Evolutionary conservation across 2,113 vertebrate genomes (phyloP).

Genomic region (Ochotona princeps): DNA sequence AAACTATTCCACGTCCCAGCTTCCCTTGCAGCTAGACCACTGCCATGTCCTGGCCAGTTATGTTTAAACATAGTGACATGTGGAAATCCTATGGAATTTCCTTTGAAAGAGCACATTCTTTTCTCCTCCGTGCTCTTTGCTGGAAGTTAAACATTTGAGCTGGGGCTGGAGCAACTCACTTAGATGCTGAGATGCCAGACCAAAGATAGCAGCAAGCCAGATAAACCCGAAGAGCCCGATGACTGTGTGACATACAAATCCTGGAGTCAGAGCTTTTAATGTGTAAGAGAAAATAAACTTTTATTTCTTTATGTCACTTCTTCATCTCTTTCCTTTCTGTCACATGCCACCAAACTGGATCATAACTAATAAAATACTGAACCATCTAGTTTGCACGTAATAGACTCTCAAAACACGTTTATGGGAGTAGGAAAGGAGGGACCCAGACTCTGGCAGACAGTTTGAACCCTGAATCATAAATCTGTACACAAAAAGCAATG

Average conservation of each 20-base stretch:
- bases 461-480: background rate
- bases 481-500: background rate
- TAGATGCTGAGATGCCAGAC: background rate
- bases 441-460: background rate
- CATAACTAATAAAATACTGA: background rate
- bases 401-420: background rate
- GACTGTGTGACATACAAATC: background rate
- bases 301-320: background rate
- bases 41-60: background rate
- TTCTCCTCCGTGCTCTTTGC: background rate
- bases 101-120: background rate
- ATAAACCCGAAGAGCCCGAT: background rate
- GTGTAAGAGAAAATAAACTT: background rate
- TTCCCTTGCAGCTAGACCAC: background rate
- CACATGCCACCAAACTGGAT: background rate
- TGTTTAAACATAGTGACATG: background rate
- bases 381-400: background rate
- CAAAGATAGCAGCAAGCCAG: background rate
- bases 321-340: background rate
- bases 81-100: background rate
- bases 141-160: background rate
- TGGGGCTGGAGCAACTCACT: background rate
- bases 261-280: background rate
- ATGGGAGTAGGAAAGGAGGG: background rate
- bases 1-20: background rate